Evolutionary conservation across 1,140 invertebrate species (phyloP), one percentile per base, ranked within the genome.

Genomic region (Samia ricini): DNA sequence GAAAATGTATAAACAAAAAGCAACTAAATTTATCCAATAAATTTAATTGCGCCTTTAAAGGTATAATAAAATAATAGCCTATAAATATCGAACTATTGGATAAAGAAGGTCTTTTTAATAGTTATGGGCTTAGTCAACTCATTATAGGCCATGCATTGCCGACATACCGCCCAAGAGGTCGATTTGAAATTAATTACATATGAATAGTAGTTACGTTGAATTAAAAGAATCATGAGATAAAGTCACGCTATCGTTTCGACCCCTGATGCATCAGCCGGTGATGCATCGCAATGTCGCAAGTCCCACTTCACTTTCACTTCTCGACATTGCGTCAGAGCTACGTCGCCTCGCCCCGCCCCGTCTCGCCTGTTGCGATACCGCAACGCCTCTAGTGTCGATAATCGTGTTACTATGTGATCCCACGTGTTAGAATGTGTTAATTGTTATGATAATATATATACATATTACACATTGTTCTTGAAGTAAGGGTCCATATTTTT

Each of bases 261-360:
- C 79, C 67, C 63, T 75, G 74, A 77, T 83, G 86, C 83, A 88
- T 79, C 80, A 64, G 49, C 55, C 65, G 72, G 66, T 74, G 82
- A 85, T 87, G 84, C 84, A 85, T 64, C 33, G 33, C 74, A 57
- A 61, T 87, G 83, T 88, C 71, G 85, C 77, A 87, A 87, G 71
- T 58, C 60, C 60, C 71, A 74, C 63, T 63, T 77, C 75, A 83
- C 85, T 88, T 88, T 88, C 85, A 88, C 85, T 87, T 77, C 68
- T 69, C 61, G 7, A 10, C 33, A 72, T 86, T 85, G 82, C 82
- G 81, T 81, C 79, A 88, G 6, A 19, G 48, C 33, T 1, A 15
- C 10, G 10, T 29, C 33, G 10, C 33, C 33, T 15, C 15, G 15
- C 33, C 33, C n/a, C 5, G 60, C 56, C 49, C 15, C 42, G 23